Evolutionary conservation across 2,113 vertebrate genomes (phyloP).

Genomic region (Arothron firmamentum): DNA sequence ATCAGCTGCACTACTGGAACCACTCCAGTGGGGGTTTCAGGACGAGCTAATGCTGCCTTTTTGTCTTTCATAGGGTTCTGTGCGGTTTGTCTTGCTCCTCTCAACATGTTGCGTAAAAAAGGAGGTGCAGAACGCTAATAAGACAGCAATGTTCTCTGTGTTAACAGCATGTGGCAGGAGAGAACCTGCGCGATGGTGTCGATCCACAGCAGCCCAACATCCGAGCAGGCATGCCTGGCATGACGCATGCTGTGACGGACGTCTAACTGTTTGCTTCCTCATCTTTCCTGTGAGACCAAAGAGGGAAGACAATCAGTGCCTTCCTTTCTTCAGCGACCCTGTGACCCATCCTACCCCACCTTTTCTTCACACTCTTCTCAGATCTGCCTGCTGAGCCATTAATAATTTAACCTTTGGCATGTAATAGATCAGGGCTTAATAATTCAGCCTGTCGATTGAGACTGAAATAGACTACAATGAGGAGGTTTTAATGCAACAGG

Average conservation of each 20-base stretch:
- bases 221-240: conserved; percentile 11
- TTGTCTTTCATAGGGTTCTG: conserved; percentile 57
- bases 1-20: conserved; percentile 35
- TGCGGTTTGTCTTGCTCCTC: conserved; percentile 42
- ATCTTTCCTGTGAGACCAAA: conserved; percentile 41
- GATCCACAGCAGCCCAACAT: neutral
- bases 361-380: conserved; percentile 51
- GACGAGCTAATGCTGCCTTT: conserved; percentile 44
- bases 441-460: conserved; percentile 66
- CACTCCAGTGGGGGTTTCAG: conserved; percentile 47
- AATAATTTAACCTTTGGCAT: conserved; percentile 71
- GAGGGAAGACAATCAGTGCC: conserved; percentile 39
- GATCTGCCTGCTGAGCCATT: conserved; percentile 60
- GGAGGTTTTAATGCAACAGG: conserved; percentile 53
- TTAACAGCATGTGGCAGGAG: conserved; percentile 6
- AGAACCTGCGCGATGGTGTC: too few relatives aligned
- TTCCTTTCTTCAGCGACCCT: conserved; percentile 34
- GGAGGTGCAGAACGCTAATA: conserved; percentile 50
- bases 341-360: conserved; percentile 5
- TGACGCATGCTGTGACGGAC: conserved; percentile 1
- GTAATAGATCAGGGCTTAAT: conserved; percentile 70
- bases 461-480: conserved; percentile 63
- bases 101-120: conserved; percentile 51
- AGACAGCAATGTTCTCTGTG: conserved; percentile 5
- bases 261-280: conserved; percentile 7